phyloP scores from a whole-genome alignment of 2,888 invertebrate species.

The Pomacea canaliculata region DNA sequence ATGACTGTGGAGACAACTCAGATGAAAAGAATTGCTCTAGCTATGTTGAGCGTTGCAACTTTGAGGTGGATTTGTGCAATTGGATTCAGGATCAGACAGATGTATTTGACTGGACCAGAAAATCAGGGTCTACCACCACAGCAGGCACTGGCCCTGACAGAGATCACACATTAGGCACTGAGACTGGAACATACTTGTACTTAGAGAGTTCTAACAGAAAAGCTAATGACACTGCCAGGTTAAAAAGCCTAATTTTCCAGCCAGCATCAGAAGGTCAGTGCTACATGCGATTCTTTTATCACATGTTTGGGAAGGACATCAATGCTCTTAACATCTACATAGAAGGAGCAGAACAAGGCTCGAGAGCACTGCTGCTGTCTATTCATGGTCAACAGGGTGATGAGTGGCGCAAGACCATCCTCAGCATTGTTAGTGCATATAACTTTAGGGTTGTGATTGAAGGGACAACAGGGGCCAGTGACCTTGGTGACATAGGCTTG shows the following conservation, averaged over 20 bases:
- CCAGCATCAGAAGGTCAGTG: slow-evolving; percentile 43
- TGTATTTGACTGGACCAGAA: slow-evolving; percentile 61
- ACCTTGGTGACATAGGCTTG: slow-evolving; percentile 63
- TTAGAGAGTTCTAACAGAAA: slow-evolving; percentile 54
- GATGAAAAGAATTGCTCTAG: slow-evolving; percentile 57
- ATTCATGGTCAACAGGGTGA: slow-evolving; percentile 31
- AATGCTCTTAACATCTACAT: slow-evolving; percentile 56
- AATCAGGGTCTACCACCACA: slow-evolving; percentile 50
- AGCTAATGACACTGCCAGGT: slow-evolving; percentile 50
- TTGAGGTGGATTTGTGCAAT: slow-evolving; percentile 60
- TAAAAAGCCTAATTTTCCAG: slow-evolving; percentile 53
- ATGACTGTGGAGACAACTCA: slow-evolving; percentile 62
- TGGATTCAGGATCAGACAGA: slow-evolving; percentile 57
- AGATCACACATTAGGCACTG: slow-evolving; percentile 56
- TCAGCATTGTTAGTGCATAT: slow-evolving; percentile 44
- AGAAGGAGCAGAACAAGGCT: slow-evolving; percentile 48
- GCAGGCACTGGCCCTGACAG: slow-evolving; percentile 56
- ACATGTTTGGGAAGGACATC: slow-evolving; percentile 58
- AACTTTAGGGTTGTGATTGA: slow-evolving; percentile 60
- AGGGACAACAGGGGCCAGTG: slow-evolving; percentile 51
- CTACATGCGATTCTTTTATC: slow-evolving; percentile 60
- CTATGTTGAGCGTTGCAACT: slow-evolving; percentile 57
- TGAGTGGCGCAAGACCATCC: slow-evolving; percentile 51
- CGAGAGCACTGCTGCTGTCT: slow-evolving; percentile 36
- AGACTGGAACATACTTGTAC: slow-evolving; percentile 61